These are phyloP conservation scores for Chloebia gouldiae DNA, from an alignment of 2,113 vertebrate genomes.

Conservation along the genomic window DNA sequence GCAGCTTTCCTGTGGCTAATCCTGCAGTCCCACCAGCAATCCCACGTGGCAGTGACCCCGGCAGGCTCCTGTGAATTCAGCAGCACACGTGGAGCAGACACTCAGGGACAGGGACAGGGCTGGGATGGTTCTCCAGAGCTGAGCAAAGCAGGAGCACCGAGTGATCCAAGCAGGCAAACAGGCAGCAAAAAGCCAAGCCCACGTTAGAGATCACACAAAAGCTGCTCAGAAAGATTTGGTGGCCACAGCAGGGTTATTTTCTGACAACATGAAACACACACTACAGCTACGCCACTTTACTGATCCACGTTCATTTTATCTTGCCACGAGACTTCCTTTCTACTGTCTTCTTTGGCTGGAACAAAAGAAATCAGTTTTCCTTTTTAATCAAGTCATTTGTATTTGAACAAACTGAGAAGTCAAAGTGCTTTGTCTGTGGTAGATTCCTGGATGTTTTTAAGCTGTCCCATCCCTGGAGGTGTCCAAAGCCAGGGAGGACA, in stretches of 20 bases:
- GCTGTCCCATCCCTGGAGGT: neutral
- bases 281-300: constrained; percentile 39
- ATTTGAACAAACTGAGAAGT: neutral
- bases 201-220: neutral
- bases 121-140: neutral
- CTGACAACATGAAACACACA: constrained; percentile 33
- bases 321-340: constrained; percentile 65
- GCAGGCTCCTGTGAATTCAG: neutral
- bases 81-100: neutral
- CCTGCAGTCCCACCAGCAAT: neutral
- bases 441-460: neutral
- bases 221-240: neutral
- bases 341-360: constrained; percentile 71
- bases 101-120: neutral
- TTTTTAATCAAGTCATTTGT: constrained; percentile 18
- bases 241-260: constrained; percentile 20
- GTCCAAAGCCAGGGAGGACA: neutral
- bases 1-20: neutral
- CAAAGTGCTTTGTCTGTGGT: neutral
- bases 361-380: constrained; percentile 56
- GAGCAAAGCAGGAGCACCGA: constrained; percentile 31
- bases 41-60: neutral
- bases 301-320: constrained; percentile 59
- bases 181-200: constrained; percentile 25
- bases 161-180: constrained; percentile 2